Conservation (phyloP, 2,797 vertebrate genomes). For the Australoheros facetus region DNA sequence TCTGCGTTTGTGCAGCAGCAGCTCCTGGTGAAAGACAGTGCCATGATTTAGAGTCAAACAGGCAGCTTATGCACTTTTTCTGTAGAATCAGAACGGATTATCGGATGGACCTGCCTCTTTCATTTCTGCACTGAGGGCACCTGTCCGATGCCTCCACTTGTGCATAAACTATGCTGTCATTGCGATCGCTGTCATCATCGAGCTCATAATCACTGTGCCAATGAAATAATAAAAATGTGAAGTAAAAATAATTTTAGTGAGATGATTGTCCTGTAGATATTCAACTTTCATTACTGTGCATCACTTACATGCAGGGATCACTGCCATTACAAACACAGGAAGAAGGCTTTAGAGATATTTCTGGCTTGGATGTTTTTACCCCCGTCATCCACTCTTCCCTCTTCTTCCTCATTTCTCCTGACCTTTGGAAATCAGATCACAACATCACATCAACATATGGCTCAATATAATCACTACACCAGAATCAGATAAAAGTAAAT, state of each 20-base stretch:
- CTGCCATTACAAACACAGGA: not conserved
- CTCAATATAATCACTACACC: not conserved
- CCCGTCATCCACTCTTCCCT: not conserved
- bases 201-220: not conserved
- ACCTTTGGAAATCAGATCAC: conserved; percentile 1
- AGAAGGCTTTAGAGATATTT: not conserved
- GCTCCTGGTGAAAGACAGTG: conserved; percentile 29
- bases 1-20: conserved; percentile 27
- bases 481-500: not conserved
- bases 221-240: not conserved
- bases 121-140: not conserved
- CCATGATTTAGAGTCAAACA: conserved; percentile 22
- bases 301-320: not conserved
- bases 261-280: not conserved
- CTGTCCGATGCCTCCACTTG: not conserved
- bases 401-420: not conserved
- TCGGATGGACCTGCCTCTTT: conserved; percentile 24
- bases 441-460: not conserved
- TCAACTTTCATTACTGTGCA: not conserved
- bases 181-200: not conserved
- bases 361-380: not conserved
- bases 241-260: not conserved
- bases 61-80: conserved; percentile 1
- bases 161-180: not conserved
- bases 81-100: conserved; percentile 24